Evolutionary conservation across 2,113 vertebrate species (phyloP).

Genomic region (Monopterus albus): DNA sequence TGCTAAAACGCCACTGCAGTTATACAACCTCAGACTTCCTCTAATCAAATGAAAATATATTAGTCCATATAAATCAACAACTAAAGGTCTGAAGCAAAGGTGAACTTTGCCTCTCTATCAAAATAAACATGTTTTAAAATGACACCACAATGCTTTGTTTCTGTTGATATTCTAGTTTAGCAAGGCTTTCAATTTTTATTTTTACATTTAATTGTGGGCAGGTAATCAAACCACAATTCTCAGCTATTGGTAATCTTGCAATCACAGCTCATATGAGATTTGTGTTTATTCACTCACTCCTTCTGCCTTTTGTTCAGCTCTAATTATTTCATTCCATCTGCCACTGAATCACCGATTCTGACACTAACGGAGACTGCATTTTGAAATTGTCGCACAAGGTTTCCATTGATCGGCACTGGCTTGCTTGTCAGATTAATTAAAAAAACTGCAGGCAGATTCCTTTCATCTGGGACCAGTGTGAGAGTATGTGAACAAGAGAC

Average conservation of each 20-base stretch:
- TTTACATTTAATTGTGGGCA: neutral
- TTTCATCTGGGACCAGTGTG: constrained; percentile 41
- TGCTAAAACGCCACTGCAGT: neutral
- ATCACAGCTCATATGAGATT: constrained; percentile 16
- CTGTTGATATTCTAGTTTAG: constrained; percentile 11
- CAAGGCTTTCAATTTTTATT: neutral
- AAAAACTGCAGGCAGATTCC: constrained; percentile 22
- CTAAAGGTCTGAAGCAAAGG: constrained; percentile 1
- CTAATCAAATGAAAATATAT: constrained; percentile 15
- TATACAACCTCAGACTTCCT: constrained; percentile 16
- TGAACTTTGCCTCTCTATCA: constrained; percentile 6
- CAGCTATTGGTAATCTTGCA: neutral
- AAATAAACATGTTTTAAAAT: constrained; percentile 18
- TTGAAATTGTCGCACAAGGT: constrained; percentile 46
- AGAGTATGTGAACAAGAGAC: constrained; percentile 13
- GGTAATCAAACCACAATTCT: constrained; percentile 23
- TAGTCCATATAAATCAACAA: constrained; percentile 17
- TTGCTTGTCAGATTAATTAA: constrained; percentile 63
- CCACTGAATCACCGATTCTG: constrained; percentile 37
- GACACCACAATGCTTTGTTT: constrained; percentile 2
- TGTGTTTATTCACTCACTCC: constrained; percentile 33
- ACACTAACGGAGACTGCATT: constrained; percentile 43
- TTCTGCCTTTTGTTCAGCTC: constrained; percentile 21
- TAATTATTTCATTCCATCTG: constrained; percentile 31
- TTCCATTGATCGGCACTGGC: constrained; percentile 47